Base-by-base conservation (phyloP, 92 coral and sea anemone genomes). In the Paramuricea clavata region DNA sequence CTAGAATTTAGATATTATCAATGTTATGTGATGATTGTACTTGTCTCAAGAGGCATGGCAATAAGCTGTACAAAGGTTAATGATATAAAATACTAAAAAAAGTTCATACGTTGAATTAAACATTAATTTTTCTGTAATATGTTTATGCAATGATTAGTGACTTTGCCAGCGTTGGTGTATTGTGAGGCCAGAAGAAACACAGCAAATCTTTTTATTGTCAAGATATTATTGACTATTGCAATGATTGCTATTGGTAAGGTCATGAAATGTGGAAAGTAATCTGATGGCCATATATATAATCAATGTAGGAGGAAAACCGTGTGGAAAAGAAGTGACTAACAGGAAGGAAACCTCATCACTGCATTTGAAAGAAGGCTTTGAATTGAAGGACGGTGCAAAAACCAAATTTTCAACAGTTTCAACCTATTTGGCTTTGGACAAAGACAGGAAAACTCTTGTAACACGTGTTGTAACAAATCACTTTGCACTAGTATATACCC, bases 381-480 rank as follows among this genome's bases (percentile, higher is more conserved):
- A 64, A 35, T 59, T 61, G 50, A 35, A 23, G 32, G 78, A 23
- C 33, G 89, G 89, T 0, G 33, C 26, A 21, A 78, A 83, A 33
- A 35, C 73, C n/a, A 76, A 59, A 12, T 71, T 76, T 15, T 16
- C 74, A 35, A 49, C 68, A 43, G 86, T 89, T 10, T 30, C 83
- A 36, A 43, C 81, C 15, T 83, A 65, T 84, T n/a, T 67, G 30
- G 73, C 70, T 10, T 22, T 85, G 16, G 74, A 36, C 8, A 33
- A 49, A 22, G 82, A 84, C 32, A 83, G 81, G 15, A 42, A 78
- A 23, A 69, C 26, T 35, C 79, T 89, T 67, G 73, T 89, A 8
- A 54, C 92, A 13, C 86, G 86, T 49, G 78, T 71, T 59, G 70
- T 89, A 17, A 89, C n/a, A n/a, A n/a, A n/a, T n/a, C n/a, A n/a